Conservation (phyloP, 2,113 vertebrate genomes). For the Bucco capensis region DNA sequence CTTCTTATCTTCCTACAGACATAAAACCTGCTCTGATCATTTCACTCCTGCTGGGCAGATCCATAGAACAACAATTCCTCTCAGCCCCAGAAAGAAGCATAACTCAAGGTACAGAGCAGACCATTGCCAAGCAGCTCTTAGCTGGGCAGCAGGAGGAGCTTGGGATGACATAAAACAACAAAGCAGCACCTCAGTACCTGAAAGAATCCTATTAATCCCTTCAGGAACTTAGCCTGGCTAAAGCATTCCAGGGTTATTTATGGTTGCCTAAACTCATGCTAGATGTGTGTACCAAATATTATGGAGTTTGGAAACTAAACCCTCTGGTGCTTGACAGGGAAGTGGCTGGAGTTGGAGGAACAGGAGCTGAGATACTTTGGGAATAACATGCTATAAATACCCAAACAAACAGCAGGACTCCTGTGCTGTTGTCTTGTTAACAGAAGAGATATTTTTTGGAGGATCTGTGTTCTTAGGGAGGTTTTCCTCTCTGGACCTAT, state of each 20-base stretch:
- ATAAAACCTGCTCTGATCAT: no score
- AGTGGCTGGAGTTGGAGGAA: not conserved
- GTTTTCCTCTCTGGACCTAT: not conserved
- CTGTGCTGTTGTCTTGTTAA: accelerated
- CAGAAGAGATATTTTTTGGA: not conserved
- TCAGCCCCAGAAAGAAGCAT: no score
- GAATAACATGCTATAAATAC: not conserved
- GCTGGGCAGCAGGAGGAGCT: no score
- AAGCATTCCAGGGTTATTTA: not conserved
- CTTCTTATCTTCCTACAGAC: not conserved
- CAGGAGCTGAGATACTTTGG: not conserved
- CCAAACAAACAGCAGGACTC: not conserved
- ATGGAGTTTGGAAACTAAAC: not conserved
- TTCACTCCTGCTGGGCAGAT: no score
- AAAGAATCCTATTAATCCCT: no score
- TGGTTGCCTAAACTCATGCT: accelerated
- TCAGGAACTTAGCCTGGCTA: not conserved
- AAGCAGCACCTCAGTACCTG: accelerated
- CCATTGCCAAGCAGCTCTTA: no score
- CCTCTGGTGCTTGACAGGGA: not conserved
- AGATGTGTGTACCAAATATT: not conserved
- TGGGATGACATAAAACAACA: no score
- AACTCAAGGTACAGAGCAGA: no score
- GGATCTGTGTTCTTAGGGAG: not conserved
- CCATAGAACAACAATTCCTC: no score